Evolutionary conservation across 2,113 vertebrate genomes (phyloP).

Genomic region (Pteruthius melanotis): DNA sequence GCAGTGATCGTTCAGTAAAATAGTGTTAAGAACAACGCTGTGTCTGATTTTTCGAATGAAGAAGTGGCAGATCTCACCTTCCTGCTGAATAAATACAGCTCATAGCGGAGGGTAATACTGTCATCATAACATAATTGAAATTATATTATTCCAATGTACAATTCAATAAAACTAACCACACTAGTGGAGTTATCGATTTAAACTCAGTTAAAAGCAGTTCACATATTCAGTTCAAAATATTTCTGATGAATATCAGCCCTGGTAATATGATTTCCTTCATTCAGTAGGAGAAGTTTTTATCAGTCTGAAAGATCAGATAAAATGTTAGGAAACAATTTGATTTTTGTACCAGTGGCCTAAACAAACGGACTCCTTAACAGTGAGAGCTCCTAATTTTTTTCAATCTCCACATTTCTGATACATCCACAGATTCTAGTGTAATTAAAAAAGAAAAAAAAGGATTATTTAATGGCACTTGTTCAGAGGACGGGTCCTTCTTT

Average conservation of each 20-base stretch:
- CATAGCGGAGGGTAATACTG: slow-evolving; percentile 2
- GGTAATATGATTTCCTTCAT: slow-evolving; percentile 9
- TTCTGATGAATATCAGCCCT: slow-evolving; percentile 48
- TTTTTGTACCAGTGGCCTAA: not conserved
- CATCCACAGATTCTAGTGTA: not conserved
- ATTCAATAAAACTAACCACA: slow-evolving; percentile 65
- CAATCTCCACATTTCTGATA: not conserved
- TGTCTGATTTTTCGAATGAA: slow-evolving; percentile 33
- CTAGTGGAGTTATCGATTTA: slow-evolving; percentile 57
- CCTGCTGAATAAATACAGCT: slow-evolving; percentile 30
- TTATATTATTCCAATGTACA: slow-evolving; percentile 50
- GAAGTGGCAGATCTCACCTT: not conserved
- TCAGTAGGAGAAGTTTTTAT: slow-evolving; percentile 30
- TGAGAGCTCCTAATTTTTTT: accelerated
- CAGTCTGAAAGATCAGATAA: not conserved
- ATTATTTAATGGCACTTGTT: not conserved
- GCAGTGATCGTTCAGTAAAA: not conserved
- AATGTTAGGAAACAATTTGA: not conserved
- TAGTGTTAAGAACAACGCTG: slow-evolving; percentile 17
- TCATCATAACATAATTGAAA: slow-evolving; percentile 66
- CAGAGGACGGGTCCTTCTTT: not conserved
- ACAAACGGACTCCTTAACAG: not conserved
- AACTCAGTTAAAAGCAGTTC: slow-evolving; percentile 59
- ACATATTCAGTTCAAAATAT: slow-evolving; percentile 54
- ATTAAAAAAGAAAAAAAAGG: too few species aligned